These are phyloP conservation scores for Crenuchus spilurus DNA, from an alignment of 2,797 vertebrate genomes.

Conservation along the genomic window DNA sequence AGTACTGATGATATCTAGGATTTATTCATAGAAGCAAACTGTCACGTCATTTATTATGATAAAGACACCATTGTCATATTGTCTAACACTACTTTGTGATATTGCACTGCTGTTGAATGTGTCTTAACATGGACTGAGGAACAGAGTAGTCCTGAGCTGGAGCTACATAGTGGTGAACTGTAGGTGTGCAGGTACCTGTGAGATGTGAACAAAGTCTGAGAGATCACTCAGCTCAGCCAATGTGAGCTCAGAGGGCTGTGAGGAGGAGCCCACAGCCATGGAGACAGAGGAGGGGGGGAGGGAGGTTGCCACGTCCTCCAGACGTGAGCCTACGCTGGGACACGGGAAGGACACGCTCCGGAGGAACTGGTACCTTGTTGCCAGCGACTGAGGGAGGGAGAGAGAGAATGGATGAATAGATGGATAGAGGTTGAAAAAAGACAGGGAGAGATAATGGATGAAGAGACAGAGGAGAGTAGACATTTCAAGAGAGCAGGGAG, in stretches of 20 bases:
- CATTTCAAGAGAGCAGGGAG: slow-evolving; percentile 42
- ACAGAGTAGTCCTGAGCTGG: no score
- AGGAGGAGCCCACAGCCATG: slow-evolving; percentile 40
- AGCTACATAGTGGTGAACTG: background rate
- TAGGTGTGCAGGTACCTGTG: slow-evolving; percentile 9
- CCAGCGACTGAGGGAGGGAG: slow-evolving; percentile 65
- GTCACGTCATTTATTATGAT: no score
- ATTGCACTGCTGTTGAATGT: no score
- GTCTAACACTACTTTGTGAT: no score
- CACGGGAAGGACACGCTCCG: slow-evolving; percentile 70
- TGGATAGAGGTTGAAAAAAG: background rate
- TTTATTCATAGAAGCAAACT: no score
- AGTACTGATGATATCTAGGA: no score
- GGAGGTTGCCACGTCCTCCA: slow-evolving; percentile 69
- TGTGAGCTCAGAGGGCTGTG: slow-evolving; percentile 1
- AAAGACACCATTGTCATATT: no score
- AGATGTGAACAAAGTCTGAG: background rate
- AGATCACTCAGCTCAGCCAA: slow-evolving; percentile 22
- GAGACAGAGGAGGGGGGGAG: slow-evolving; percentile 43
- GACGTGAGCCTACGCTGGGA: slow-evolving; percentile 67
- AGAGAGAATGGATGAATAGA: slow-evolving; percentile 25
- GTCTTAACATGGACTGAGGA: no score
- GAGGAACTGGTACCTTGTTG: slow-evolving; percentile 66
- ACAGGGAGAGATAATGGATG: slow-evolving; percentile 13
- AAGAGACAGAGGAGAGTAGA: slow-evolving; percentile 15